Conservation (phyloP, 2,888 invertebrate genomes). For the Physocephala rufipes region DNA sequence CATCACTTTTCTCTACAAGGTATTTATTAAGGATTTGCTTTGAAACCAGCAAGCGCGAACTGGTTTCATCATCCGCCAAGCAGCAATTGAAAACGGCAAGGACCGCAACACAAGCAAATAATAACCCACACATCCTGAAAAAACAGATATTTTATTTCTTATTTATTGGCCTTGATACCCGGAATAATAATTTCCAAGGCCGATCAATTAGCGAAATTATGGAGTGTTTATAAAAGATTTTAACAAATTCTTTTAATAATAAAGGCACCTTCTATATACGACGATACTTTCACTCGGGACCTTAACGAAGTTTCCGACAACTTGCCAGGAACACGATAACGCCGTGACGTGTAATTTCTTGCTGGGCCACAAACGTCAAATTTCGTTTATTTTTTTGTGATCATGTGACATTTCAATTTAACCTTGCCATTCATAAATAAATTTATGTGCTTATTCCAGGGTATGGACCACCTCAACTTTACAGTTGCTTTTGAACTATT, state of each 20-base stretch:
- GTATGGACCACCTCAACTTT: neutral
- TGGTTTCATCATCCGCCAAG: conserved; percentile 71
- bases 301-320: conserved; percentile 25
- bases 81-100: conserved; percentile 56
- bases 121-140: conserved; percentile 53
- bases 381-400: conserved; percentile 42
- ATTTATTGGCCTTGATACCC: too few species aligned
- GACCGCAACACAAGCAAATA: conserved; percentile 50
- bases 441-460: neutral
- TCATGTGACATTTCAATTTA: neutral
- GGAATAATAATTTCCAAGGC: too few species aligned
- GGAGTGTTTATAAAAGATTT: too few species aligned
- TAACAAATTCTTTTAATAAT: too few species aligned
- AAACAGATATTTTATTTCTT: conserved; percentile 1
- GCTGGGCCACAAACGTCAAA: conserved; percentile 52
- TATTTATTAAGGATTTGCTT: conserved; percentile 97
- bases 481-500: neutral
- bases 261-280: conserved; percentile 9
- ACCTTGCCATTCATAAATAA: neutral
- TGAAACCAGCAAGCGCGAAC: conserved; percentile 86
- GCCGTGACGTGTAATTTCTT: conserved; percentile 61
- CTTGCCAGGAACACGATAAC: conserved; percentile 43
- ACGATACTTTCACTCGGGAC: conserved; percentile 44
- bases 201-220: too few species aligned
- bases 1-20: conserved; percentile 95